These are phyloP conservation scores for Idaea biselata DNA, from an alignment of 2,888 invertebrate species.

Conservation along the genomic window DNA sequence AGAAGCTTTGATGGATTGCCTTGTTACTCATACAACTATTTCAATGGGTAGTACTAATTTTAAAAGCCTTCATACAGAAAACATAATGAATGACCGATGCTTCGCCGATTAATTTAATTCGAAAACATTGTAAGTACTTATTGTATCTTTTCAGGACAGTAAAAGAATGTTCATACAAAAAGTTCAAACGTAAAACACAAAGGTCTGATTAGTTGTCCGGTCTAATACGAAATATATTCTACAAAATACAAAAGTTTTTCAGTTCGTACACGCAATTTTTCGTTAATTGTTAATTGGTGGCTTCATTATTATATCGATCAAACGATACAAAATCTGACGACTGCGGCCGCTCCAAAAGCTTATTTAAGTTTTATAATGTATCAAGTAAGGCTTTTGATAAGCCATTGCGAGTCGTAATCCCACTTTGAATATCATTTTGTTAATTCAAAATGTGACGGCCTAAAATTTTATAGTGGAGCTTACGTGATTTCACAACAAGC, in stretches of 20 bases:
- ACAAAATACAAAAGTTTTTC: no score
- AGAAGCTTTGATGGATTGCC: slow-evolving; percentile 60
- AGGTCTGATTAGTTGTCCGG: no score
- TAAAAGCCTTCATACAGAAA: slow-evolving; percentile 25
- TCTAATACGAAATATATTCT: no score
- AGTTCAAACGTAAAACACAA: no score
- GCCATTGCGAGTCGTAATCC: background rate
- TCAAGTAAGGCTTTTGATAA: background rate
- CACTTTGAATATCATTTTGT: background rate
- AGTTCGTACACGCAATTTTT: background rate
- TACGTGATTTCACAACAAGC: slow-evolving; percentile 16
- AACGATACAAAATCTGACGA: background rate
- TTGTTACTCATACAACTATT: slow-evolving; percentile 43
- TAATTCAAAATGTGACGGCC: background rate
- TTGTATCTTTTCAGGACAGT: no score
- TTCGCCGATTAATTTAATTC: background rate
- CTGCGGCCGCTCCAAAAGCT: background rate
- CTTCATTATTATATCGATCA: background rate
- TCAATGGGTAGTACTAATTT: slow-evolving; percentile 59
- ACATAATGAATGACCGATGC: background rate
- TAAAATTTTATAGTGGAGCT: slow-evolving; percentile 16
- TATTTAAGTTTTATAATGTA: background rate
- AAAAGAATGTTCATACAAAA: no score
- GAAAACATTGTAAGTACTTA: background rate
- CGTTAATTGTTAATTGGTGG: background rate